Conservation (phyloP, 2,888 invertebrate genomes). For the Rotaria socialis region DNA sequence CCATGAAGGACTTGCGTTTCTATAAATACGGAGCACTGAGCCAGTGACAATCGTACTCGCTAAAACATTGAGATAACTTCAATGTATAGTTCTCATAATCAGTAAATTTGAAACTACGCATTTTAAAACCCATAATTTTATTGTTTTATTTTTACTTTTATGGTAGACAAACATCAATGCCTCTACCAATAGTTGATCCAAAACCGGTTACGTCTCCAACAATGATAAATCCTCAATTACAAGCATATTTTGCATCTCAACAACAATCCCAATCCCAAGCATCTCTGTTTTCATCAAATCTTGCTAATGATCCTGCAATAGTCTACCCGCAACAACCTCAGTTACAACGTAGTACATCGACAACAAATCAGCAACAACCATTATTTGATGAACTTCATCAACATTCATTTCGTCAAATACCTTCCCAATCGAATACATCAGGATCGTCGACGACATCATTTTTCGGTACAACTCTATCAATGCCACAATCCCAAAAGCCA, state of each 20-base stretch:
- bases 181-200: background rate
- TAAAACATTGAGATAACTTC: too few relatives aligned
- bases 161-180: background rate
- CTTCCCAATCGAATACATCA: background rate
- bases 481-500: background rate
- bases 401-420: background rate
- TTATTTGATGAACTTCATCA: background rate
- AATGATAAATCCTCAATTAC: background rate
- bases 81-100: too few relatives aligned
- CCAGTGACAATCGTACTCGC: too few relatives aligned
- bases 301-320: background rate
- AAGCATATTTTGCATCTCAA: background rate
- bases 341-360: background rate
- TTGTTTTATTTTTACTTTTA: too few relatives aligned
- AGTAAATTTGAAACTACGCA: too few relatives aligned
- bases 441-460: background rate
- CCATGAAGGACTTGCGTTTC: too few relatives aligned
- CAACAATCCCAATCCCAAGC: background rate
- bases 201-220: slow-evolving; percentile 9
- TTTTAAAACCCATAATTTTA: too few relatives aligned
- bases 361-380: slow-evolving; percentile 7
- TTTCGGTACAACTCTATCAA: background rate
- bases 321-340: background rate
- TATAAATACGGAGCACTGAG: too few relatives aligned
- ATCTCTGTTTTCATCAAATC: background rate